Evolutionary conservation across 2,888 invertebrate species (phyloP).

Genomic region (Mamestra brassicae): DNA sequence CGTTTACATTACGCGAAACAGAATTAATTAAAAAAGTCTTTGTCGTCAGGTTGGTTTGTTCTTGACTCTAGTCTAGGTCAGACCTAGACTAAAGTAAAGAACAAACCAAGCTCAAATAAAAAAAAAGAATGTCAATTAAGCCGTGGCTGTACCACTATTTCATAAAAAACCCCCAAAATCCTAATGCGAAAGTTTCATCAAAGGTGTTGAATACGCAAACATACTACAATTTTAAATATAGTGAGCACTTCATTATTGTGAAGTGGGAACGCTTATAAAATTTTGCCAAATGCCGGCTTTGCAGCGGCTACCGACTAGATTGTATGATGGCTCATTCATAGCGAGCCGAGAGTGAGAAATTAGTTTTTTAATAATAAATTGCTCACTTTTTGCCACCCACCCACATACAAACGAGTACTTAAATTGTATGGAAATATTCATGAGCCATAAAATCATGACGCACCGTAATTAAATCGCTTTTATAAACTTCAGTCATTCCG

Average conservation of each 20-base stretch:
- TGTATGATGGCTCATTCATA: constrained; percentile 65
- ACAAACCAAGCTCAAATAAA: no score
- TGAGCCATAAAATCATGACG: constrained; percentile 29
- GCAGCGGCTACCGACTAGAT: constrained; percentile 54
- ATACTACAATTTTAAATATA: constrained; percentile 58
- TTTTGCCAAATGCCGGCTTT: constrained; percentile 49
- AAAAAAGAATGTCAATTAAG: no score
- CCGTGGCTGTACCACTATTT: not conserved
- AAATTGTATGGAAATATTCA: constrained; percentile 35
- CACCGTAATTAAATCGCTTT: constrained; percentile 43
- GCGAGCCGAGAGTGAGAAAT: constrained; percentile 56
- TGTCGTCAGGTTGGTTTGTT: no score
- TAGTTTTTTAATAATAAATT: constrained; percentile 67
- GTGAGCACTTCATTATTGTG: constrained; percentile 60
- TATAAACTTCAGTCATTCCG: constrained; percentile 37
- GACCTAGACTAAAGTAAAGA: no score
- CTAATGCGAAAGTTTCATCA: constrained; percentile 25
- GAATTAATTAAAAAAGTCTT: constrained; percentile 2
- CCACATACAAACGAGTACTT: constrained; percentile 21
- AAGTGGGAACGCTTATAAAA: constrained; percentile 64
- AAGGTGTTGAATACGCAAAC: constrained; percentile 56
- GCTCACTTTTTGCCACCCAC: constrained; percentile 43
- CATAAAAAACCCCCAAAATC: constrained; percentile 1
- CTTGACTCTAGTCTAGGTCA: no score
- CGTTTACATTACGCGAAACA: not conserved